phyloP scores from a whole-genome alignment of 2,888 invertebrate species.

The Cantharis lateralis region DNA sequence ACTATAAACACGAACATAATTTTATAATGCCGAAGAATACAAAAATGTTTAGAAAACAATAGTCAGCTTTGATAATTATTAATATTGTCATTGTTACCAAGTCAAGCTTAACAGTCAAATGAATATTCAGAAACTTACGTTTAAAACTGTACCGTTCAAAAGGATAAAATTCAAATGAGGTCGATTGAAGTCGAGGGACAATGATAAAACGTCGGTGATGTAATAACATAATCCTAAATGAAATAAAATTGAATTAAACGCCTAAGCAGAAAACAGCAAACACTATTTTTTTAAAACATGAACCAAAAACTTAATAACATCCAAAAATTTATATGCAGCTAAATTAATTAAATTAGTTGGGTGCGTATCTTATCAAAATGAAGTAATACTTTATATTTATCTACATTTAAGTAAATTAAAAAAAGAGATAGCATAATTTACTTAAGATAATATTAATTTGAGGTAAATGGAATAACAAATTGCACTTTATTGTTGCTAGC shows the following conservation, averaged over 20 bases:
- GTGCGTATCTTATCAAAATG: background rate
- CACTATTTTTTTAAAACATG: background rate
- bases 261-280: background rate
- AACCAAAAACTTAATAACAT: background rate
- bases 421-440: background rate
- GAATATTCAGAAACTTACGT: background rate
- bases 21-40: background rate
- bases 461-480: background rate
- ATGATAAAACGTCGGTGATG: conserved; percentile 24
- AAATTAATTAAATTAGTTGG: background rate
- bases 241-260: conserved; percentile 16
- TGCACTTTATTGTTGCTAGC: background rate
- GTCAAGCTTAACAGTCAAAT: background rate
- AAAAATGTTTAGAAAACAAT: background rate
- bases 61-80: background rate
- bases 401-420: background rate
- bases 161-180: conserved; percentile 18
- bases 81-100: background rate
- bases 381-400: background rate
- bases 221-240: conserved; percentile 10
- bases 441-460: background rate
- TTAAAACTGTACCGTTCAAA: background rate
- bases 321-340: background rate
- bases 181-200: conserved; percentile 25
- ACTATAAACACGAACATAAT: background rate